Conservation (phyloP, 1,140 invertebrate genomes). For the Bombus superbus region DNA sequence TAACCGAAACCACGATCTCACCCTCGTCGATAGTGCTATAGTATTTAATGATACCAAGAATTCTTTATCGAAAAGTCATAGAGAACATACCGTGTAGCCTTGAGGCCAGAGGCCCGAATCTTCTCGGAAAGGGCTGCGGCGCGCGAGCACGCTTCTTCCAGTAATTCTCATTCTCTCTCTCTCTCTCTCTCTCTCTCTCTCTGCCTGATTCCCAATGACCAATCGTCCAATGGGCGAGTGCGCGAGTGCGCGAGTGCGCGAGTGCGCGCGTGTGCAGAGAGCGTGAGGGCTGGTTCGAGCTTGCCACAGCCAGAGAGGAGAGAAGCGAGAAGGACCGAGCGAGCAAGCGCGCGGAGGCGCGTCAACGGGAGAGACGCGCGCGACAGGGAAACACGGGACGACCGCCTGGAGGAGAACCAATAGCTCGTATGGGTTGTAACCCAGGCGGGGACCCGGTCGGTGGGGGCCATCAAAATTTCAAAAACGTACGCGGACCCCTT, state of each 20-base stretch:
- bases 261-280: neutral
- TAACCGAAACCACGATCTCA: neutral
- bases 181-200: neutral
- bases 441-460: slow-evolving; percentile 80
- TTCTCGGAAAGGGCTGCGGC: slow-evolving; percentile 17
- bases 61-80: neutral
- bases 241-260: neutral
- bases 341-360: slow-evolving; percentile 24
- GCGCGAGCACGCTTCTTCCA: slow-evolving; percentile 48
- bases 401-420: slow-evolving; percentile 73
- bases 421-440: slow-evolving; percentile 68
- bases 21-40: neutral
- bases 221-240: neutral
- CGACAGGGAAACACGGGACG: slow-evolving; percentile 48
- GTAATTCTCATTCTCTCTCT: slow-evolving; percentile 12
- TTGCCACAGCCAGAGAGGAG: slow-evolving; percentile 39
- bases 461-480: slow-evolving; percentile 88
- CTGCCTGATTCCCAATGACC: neutral
- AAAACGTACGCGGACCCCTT: slow-evolving; percentile 83
- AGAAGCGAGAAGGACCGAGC: slow-evolving; percentile 44
- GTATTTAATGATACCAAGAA: neutral
- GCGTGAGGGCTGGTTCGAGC: slow-evolving; percentile 47
- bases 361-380: slow-evolving; percentile 56
- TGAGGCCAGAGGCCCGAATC: slow-evolving; percentile 3
- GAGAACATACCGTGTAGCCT: slow-evolving; percentile 44